Evolutionary conservation across 2,113 vertebrate genomes (phyloP), one percentile per base, ranked within the genome.

Genomic region (Labeo rohita): DNA sequence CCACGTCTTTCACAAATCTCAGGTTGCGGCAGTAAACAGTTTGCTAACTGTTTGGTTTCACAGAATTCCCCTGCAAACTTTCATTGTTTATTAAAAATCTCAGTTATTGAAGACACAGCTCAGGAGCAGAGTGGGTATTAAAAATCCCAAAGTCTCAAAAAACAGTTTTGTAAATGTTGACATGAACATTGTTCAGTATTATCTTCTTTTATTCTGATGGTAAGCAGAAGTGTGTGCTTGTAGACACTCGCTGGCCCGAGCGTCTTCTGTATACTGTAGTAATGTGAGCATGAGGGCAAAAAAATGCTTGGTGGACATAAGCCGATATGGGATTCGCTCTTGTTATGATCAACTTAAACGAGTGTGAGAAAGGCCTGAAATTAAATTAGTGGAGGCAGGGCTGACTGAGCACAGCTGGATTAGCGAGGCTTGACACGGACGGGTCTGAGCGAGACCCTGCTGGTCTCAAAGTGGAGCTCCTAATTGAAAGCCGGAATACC

Each of bases 401-500:
- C 75, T 34, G 61, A 75, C 66, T 73, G 68, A 72, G 34, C 66
- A 65, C 39, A 56, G 68, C 83, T 80, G 59, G 34, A 81, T 68
- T 73, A 56, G 39, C 6, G 18, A 70, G 49, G 39, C 63, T 66
- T 43, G 12, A 68, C 49, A 45, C 0, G 78, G 43, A 86, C 65
- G 8, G 63, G 63, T 49, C 52, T 49, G 54, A 74, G 28, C 52
- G 18, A 50, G 81, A 80, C 34, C 52, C 75, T 74, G 66, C 83
- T 84, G 68, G 54, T 86, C 78, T 81, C 68, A 75, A 52, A 59
- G 68, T 86, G 70, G 28, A 63, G 56, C 77, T 70, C 11, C 47
- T 86, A 75, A 86, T 73, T 80, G 85, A 86, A 72, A 81, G 52
- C 50, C 47, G n/a, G 72, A 82, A 75, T 56, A 83, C 80, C 81